A percentile compares a stretch with the other conserved stretches of the same genome.
Conservation (phyloP, 2,113 vertebrate species). For the Puntigrus tetrazona region DNA sequence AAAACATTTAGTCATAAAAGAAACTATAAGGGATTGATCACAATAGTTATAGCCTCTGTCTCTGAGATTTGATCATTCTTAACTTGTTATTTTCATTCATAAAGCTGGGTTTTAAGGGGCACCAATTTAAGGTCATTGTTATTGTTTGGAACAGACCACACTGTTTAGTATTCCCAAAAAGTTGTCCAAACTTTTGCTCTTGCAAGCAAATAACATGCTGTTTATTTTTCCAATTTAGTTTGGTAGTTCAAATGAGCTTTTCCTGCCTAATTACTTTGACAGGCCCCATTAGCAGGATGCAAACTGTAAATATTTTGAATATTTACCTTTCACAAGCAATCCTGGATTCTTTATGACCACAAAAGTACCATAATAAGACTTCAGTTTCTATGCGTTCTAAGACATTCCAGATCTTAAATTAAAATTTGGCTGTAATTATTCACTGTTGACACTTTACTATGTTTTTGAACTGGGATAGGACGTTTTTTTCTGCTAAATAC, state of each 20-base stretch:
- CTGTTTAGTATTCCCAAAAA: background rate
- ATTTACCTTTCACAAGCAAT: background rate
- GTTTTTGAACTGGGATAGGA: background rate
- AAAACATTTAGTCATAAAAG: background rate
- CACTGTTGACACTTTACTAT: background rate
- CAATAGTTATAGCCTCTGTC: background rate
- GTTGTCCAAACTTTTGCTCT: background rate
- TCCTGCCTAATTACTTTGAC: background rate
- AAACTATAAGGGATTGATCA: background rate
- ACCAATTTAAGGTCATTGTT: background rate
- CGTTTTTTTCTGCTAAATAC: background rate
- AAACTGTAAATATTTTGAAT: background rate
- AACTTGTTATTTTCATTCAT: background rate
- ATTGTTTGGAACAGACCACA: background rate
- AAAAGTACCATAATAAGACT: background rate
- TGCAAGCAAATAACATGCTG: background rate
- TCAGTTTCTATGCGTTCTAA: background rate
- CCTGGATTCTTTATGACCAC: background rate
- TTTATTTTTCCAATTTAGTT: constrained; percentile 7
- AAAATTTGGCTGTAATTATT: background rate
- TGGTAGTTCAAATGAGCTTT: background rate
- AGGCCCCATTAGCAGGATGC: constrained; percentile 1
- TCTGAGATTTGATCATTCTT: background rate
- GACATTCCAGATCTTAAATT: background rate
- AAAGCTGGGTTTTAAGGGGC: background rate